phyloP scores from a whole-genome alignment of 2,113 vertebrate genomes.

The Bungarus multicinctus region DNA sequence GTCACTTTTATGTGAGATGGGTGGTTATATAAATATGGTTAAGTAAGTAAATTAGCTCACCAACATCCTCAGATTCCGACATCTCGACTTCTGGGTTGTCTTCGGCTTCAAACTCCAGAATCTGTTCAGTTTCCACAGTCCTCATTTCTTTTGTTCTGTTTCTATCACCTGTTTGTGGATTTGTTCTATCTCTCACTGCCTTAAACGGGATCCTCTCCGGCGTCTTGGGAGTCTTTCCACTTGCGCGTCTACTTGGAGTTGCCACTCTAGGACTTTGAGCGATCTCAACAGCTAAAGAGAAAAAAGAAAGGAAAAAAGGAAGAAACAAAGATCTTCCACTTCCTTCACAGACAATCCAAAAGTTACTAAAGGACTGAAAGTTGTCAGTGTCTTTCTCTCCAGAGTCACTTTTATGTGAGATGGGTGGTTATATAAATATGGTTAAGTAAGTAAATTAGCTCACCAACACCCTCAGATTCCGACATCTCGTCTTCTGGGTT shows the following conservation, averaged over 20 bases:
- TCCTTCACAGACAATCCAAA: not conserved
- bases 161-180: not conserved
- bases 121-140: not conserved
- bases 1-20: too few species aligned
- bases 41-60: slow-evolving; percentile 19
- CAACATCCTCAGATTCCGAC: not conserved
- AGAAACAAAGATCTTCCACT: not conserved
- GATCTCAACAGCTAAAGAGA: not conserved
- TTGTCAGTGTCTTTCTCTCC: not conserved
- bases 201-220: not conserved
- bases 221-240: not conserved
- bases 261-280: not conserved
- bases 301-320: not conserved
- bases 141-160: not conserved
- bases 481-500: slow-evolving; percentile 8
- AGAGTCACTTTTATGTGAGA: too few species aligned
- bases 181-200: not conserved
- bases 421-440: not conserved
- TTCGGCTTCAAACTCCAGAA: slow-evolving; percentile 17
- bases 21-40: not conserved
- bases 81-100: slow-evolving; percentile 6
- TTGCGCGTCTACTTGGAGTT: not conserved
- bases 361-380: not conserved
- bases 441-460: not conserved
- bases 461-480: slow-evolving; percentile 26